These are phyloP conservation scores for Wiebesia pumilae DNA, from an alignment of 1,140 invertebrate species.

Conservation along the genomic window DNA sequence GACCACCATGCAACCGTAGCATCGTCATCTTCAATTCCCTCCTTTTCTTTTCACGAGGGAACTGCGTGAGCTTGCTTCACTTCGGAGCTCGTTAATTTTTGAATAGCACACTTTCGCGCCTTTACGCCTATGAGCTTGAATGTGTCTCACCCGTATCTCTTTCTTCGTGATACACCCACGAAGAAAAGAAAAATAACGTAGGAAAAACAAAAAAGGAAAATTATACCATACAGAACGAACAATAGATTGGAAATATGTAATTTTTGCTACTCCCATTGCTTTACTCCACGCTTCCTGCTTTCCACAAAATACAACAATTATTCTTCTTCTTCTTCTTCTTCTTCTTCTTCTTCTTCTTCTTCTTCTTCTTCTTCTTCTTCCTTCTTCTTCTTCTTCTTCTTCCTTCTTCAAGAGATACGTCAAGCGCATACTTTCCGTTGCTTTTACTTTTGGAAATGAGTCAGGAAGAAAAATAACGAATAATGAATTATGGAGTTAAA, in stretches of 20 bases:
- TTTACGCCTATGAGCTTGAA: constrained; percentile 34
- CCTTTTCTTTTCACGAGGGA: constrained; percentile 31
- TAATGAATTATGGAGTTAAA: background rate
- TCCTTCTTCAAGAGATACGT: too few species aligned
- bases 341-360: too few species aligned
- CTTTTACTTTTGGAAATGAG: too few species aligned
- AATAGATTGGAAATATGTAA: constrained; percentile 19
- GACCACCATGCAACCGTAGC: background rate
- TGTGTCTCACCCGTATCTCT: constrained; percentile 27
- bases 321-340: background rate
- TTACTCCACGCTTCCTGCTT: background rate
- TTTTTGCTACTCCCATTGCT: background rate
- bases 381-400: too few species aligned
- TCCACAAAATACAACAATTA: background rate
- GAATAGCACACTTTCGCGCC: constrained; percentile 48
- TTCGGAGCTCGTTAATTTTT: constrained; percentile 46
- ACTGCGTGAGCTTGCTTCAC: background rate
- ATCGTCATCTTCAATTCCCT: constrained; percentile 38
- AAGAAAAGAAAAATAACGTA: background rate
- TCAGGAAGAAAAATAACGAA: background rate
- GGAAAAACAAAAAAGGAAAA: background rate
- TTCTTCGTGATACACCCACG: background rate
- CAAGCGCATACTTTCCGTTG: too few species aligned
- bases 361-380: too few species aligned
- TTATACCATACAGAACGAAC: background rate